These are phyloP conservation scores for Agrilus planipennis DNA, from an alignment of 1,140 invertebrate species.

Conservation along the genomic window DNA sequence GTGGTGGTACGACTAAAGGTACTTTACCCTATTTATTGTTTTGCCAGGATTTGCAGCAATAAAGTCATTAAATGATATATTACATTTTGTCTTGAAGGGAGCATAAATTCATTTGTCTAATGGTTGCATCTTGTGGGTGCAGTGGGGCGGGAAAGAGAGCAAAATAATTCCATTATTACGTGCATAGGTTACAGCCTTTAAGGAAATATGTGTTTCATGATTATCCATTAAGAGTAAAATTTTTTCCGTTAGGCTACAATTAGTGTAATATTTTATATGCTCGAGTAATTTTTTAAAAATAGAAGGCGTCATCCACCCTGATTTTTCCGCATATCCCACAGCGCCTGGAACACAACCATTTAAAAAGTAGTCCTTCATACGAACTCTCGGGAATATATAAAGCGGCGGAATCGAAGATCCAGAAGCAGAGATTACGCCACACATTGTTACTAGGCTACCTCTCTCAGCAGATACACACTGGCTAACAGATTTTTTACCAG, in stretches of 20 bases:
- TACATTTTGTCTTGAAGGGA: slow-evolving; percentile 31
- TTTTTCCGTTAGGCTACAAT: slow-evolving; percentile 23
- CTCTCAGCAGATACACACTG: slow-evolving; percentile 28
- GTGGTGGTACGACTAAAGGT: too few relatives aligned
- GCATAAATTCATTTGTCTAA: slow-evolving; percentile 27
- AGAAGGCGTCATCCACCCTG: slow-evolving; percentile 28
- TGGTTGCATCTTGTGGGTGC: slow-evolving; percentile 28
- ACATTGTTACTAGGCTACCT: slow-evolving; percentile 25
- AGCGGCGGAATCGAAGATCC: slow-evolving; percentile 24
- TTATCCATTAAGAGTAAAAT: slow-evolving; percentile 32
- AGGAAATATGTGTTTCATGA: slow-evolving; percentile 27
- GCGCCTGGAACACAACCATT: slow-evolving; percentile 24
- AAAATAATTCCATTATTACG: slow-evolving; percentile 20
- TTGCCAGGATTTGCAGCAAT: slow-evolving; percentile 23
- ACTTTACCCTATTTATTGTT: too few relatives aligned
- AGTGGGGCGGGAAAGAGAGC: slow-evolving; percentile 17
- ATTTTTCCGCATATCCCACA: slow-evolving; percentile 30
- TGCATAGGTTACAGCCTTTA: slow-evolving; percentile 20
- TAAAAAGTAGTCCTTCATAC: slow-evolving; percentile 15
- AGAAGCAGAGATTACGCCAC: slow-evolving; percentile 21
- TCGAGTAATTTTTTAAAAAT: slow-evolving; percentile 31
- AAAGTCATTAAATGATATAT: slow-evolving; percentile 26
- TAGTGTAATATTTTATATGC: slow-evolving; percentile 29
- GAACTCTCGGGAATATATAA: slow-evolving; percentile 25
- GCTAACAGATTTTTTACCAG: slow-evolving; percentile 28